phyloP scores from a whole-genome alignment of 2,797 vertebrate species.

The Threskiornis aethiopicus region DNA sequence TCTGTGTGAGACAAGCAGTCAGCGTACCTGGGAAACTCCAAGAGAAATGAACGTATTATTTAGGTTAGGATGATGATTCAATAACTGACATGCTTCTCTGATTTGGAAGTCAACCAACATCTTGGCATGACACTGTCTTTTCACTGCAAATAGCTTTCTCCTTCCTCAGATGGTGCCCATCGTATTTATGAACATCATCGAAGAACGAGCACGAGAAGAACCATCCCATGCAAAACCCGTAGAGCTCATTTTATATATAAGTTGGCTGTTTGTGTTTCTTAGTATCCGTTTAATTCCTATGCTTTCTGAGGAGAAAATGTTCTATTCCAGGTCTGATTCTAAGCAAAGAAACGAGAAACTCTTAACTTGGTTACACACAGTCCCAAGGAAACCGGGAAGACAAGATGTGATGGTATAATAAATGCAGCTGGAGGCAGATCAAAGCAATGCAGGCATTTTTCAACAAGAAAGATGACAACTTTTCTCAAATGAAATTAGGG shows the following conservation, averaged over 20 bases:
- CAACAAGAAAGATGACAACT: neutral
- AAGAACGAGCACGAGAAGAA: neutral
- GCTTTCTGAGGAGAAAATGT: neutral
- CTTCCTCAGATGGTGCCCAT: neutral
- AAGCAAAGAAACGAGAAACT: neutral
- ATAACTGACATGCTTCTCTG: neutral
- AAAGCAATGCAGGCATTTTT: neutral
- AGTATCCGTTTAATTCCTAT: neutral
- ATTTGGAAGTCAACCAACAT: neutral
- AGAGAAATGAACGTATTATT: neutral
- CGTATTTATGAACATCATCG: neutral
- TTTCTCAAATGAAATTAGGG: neutral
- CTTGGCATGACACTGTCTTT: neutral
- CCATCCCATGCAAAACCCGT: neutral
- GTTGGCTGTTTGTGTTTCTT: neutral
- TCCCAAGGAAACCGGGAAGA: neutral
- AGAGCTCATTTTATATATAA: neutral
- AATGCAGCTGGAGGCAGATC: neutral
- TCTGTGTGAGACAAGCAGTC: neutral
- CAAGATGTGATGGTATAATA: neutral
- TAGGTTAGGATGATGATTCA: neutral
- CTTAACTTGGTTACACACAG: neutral
- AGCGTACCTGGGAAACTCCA: neutral
- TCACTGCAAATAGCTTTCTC: neutral
- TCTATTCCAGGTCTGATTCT: neutral